Percentiles rank a stretch among this genome's conserved stretches.
Evolutionary conservation across 2,888 invertebrate species (phyloP).

Genomic region (Tromatobia lineatoria): DNA sequence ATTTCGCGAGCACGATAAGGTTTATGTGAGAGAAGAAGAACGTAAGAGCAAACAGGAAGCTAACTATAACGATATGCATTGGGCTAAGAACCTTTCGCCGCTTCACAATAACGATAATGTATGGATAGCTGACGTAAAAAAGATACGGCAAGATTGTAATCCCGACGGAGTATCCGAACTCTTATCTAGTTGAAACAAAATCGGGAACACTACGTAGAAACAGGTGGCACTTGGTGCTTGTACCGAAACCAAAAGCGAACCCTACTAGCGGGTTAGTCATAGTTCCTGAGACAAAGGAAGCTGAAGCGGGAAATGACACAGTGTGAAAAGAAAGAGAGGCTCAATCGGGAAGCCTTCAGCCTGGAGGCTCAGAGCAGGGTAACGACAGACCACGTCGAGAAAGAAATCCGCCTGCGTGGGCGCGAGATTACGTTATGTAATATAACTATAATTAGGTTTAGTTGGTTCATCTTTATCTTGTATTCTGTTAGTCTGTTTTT

Average conservation of each 20-base stretch:
- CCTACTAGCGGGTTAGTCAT: background rate
- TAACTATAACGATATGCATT: slow-evolving; percentile 64
- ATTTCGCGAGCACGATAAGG: slow-evolving; percentile 14
- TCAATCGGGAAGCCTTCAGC: background rate
- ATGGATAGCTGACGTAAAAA: slow-evolving; percentile 71
- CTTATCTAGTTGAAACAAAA: slow-evolving; percentile 39
- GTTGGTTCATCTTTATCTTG: background rate
- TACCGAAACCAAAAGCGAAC: background rate
- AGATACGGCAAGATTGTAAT: slow-evolving; percentile 28
- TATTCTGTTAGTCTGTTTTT: too few species aligned
- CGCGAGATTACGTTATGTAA: background rate
- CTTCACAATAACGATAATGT: slow-evolving; percentile 45
- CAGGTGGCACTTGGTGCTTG: slow-evolving; percentile 34
- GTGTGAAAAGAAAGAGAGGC: background rate
- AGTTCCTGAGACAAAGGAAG: background rate
- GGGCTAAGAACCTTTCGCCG: slow-evolving; percentile 58
- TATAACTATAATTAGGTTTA: background rate
- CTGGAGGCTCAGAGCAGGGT: background rate
- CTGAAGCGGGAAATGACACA: background rate
- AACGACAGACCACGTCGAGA: too few species aligned
- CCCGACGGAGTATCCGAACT: slow-evolving; percentile 31
- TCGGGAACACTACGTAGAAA: slow-evolving; percentile 37
- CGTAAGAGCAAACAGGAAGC: slow-evolving; percentile 48
- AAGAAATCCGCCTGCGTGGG: background rate
- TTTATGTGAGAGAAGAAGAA: slow-evolving; percentile 54